Conservation (phyloP, 1,140 invertebrate genomes). For the Adoxophyes honmai region DNA sequence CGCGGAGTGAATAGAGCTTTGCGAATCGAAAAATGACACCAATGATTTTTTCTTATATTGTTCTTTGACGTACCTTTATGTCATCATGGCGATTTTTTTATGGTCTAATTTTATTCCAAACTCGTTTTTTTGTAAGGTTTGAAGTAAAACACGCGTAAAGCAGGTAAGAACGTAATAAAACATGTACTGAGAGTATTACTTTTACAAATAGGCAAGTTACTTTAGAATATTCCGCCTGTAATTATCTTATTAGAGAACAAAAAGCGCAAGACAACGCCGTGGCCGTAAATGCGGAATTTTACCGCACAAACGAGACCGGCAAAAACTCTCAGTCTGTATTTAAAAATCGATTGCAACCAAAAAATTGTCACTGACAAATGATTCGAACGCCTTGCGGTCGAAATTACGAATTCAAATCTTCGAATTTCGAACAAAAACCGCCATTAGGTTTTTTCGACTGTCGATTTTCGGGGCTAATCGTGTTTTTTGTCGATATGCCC, state of each 20-base stretch:
- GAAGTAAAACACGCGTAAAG: too few relatives aligned
- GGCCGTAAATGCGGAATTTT: conserved; percentile 36
- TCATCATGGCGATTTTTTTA: too few relatives aligned
- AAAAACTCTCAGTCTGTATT: conserved; percentile 67
- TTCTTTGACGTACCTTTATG: too few relatives aligned
- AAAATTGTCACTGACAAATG: conserved; percentile 72
- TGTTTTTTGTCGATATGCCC: conserved; percentile 12
- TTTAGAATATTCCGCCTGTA: conserved; percentile 18
- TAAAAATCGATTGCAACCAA: conserved; percentile 37
- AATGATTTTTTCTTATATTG: too few relatives aligned
- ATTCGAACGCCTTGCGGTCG: conserved; percentile 61
- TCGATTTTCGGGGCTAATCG: conserved; percentile 50
- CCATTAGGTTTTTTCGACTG: conserved; percentile 70
- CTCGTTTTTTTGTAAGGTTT: too few relatives aligned
- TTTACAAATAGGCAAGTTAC: neutral
- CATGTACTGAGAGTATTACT: neutral
- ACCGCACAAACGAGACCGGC: conserved; percentile 21
- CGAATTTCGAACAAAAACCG: conserved; percentile 69
- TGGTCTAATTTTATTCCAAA: too few relatives aligned
- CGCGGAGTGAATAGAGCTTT: too few relatives aligned
- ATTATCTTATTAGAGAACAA: conserved; percentile 31
- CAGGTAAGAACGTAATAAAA: conserved; percentile 22
- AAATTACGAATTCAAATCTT: conserved; percentile 76
- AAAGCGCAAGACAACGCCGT: conserved; percentile 23
- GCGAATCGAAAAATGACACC: too few relatives aligned